phyloP scores from a whole-genome alignment of 2,113 vertebrate genomes.

The Chionomys nivalis region DNA sequence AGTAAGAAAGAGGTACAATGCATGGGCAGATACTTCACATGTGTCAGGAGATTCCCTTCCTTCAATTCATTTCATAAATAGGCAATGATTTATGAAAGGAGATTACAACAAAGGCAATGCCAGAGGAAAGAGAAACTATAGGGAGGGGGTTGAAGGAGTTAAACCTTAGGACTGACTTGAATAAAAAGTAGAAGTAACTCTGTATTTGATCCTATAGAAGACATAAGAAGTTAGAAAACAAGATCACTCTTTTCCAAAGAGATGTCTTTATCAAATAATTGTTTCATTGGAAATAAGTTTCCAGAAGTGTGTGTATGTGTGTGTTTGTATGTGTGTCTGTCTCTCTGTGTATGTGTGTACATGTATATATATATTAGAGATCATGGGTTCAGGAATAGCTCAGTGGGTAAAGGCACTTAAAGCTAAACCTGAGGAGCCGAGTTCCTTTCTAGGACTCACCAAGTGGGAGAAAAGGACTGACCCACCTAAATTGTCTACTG shows the following conservation, averaged over 20 bases:
- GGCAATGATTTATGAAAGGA: not conserved
- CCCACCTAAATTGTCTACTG: no score
- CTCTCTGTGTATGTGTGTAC: not conserved
- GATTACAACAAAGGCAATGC: not conserved
- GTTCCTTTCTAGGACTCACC: no score
- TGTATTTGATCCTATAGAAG: not conserved
- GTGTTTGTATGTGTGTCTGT: not conserved
- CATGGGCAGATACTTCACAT: not conserved
- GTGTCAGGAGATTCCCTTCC: not conserved
- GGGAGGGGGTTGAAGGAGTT: not conserved
- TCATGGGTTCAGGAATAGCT: no score
- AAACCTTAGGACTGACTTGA: not conserved
- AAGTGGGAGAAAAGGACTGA: no score
- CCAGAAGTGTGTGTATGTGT: not conserved
- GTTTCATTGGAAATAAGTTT: not conserved
- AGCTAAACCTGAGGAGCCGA: not conserved
- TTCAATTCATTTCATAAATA: not conserved
- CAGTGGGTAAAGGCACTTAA: not conserved
- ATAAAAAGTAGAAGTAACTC: not conserved
- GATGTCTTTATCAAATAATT: not conserved
- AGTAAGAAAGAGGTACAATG: not conserved
- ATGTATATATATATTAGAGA: not conserved
- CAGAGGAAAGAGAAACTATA: not conserved
- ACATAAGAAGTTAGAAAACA: not conserved
- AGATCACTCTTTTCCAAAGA: not conserved